These are phyloP conservation scores for Coturnix japonica DNA, from an alignment of 2,113 vertebrate species.

Conservation along the genomic window DNA sequence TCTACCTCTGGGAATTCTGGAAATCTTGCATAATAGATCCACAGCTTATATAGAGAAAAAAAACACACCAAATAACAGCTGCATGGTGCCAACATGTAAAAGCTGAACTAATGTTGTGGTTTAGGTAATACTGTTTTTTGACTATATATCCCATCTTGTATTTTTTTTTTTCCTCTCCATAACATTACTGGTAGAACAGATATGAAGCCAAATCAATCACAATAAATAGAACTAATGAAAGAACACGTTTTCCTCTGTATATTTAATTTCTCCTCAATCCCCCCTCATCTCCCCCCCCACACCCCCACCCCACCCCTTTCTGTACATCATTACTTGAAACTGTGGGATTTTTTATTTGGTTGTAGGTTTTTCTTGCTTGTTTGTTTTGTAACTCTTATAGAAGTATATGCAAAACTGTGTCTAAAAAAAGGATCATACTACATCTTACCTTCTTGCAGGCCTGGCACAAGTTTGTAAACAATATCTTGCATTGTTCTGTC, in stretches of 20 bases:
- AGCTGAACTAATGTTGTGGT: not conserved
- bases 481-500: constrained; percentile 99
- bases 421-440: not conserved
- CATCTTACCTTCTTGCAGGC: constrained; percentile 94
- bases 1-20: not conserved
- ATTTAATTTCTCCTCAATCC: not conserved
- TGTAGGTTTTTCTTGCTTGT: not conserved
- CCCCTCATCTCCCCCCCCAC: too few relatives aligned
- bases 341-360: not conserved
- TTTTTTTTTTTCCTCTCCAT: rapidly evolving
- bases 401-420: not conserved
- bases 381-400: not conserved
- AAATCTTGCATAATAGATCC: not conserved
- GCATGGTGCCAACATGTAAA: not conserved
- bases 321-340: not conserved
- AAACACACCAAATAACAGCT: not conserved
- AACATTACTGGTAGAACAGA: not conserved
- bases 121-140: not conserved
- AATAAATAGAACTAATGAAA: not conserved
- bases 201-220: not conserved
- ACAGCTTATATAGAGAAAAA: not conserved
- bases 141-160: not conserved
- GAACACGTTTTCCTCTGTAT: not conserved
- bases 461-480: constrained; percentile 98
- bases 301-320: rapidly evolving